Conservation (phyloP, 2,113 vertebrate species). For the Antennarius striatus region DNA sequence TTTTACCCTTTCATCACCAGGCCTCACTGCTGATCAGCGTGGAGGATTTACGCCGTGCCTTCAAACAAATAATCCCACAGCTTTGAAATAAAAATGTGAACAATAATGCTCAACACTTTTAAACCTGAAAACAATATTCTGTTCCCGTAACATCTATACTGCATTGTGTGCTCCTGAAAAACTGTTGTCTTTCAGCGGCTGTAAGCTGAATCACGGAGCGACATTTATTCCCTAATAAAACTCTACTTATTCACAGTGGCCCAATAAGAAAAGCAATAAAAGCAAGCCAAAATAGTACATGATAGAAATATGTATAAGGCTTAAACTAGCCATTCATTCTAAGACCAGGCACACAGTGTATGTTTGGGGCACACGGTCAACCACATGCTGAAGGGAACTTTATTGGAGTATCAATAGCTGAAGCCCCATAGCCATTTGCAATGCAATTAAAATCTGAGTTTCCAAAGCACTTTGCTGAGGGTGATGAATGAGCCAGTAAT, state of each 20-base stretch:
- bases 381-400: conserved; percentile 28
- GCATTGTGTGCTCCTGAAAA: not conserved
- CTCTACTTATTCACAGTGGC: no score
- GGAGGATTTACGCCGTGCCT: conserved; percentile 18
- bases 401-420: conserved; percentile 66
- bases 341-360: no score
- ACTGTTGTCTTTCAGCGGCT: no score
- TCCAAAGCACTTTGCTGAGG: conserved; percentile 70
- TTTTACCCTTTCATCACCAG: conserved; percentile 20
- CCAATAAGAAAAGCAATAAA: no score
- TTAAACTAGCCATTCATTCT: no score
- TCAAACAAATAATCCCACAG: conserved; percentile 7
- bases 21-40: conserved; percentile 34
- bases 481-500: conserved; percentile 73
- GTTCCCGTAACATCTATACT: not conserved
- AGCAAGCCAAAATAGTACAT: no score
- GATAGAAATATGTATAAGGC: no score
- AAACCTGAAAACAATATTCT: not conserved
- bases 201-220: no score
- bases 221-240: no score
- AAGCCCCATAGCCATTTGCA: conserved; percentile 59
- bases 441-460: conserved; percentile 79
- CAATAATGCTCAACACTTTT: not conserved
- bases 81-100: not conserved
- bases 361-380: not conserved